A percentile compares a stretch with the other conserved stretches of the same genome.
Conservation (phyloP, 1,140 invertebrate genomes). For the Carposina sasakii region DNA sequence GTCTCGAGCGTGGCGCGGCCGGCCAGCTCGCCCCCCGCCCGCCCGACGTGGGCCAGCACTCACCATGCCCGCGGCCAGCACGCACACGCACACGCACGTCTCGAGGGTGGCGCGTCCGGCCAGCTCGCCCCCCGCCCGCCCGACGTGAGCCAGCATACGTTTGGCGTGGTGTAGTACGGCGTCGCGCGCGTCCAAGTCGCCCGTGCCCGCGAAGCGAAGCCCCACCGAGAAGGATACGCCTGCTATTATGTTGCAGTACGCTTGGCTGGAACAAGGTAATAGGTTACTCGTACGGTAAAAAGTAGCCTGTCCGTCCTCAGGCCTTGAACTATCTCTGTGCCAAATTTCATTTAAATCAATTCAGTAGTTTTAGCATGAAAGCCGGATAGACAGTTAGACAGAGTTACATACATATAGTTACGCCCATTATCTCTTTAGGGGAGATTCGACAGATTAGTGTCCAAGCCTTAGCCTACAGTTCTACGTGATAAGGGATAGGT, state of each 20-base stretch:
- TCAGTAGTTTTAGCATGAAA: no score
- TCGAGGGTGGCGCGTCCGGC: slow-evolving; percentile 93
- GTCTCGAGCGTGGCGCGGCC: not conserved
- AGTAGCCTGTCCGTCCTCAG: not conserved
- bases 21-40: not conserved
- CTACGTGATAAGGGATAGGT: no score
- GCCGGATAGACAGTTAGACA: no score
- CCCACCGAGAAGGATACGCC: slow-evolving; percentile 96
- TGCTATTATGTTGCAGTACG: slow-evolving; percentile 95
- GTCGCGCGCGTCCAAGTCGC: slow-evolving; percentile 85
- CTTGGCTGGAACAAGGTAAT: slow-evolving; percentile 87
- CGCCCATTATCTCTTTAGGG: no score
- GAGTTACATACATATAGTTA: no score
- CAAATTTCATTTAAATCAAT: no score
- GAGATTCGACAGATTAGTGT: no score
- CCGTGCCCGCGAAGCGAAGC: slow-evolving; percentile 94
- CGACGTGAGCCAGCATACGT: slow-evolving; percentile 74
- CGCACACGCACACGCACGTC: slow-evolving; percentile 88
- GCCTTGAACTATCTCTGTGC: not conserved
- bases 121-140: slow-evolving; percentile 85
- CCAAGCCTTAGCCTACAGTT: no score
- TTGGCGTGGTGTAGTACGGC: slow-evolving; percentile 80
- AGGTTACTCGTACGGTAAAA: not conserved
- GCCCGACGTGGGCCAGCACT: not conserved
- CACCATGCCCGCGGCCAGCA: slow-evolving; percentile 87